phyloP scores from a whole-genome alignment of 2,113 vertebrate species.

The Thinocorus orbignyianus region DNA sequence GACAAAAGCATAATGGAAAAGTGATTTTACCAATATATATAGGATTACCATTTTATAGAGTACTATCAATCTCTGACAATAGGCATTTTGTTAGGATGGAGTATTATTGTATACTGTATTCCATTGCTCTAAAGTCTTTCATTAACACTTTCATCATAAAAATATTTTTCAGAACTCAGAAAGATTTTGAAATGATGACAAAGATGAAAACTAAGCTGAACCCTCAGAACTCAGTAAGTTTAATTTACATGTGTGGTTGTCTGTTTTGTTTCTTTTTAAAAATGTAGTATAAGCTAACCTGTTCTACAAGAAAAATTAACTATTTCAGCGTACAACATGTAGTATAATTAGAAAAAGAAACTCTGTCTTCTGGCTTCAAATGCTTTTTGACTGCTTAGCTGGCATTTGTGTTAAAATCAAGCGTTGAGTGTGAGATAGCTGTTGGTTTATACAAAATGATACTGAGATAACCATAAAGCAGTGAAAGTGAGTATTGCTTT shows the following conservation, averaged over 20 bases:
- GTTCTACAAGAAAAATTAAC: neutral
- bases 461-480: neutral
- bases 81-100: neutral
- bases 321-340: neutral
- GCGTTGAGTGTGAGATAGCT: neutral
- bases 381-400: neutral
- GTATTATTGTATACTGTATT: neutral
- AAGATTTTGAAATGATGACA: conserved; percentile 92
- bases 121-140: neutral
- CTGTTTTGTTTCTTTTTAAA: neutral
- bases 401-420: neutral
- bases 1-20: neutral
- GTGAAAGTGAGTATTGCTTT: neutral
- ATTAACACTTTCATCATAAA: neutral
- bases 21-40: neutral
- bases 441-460: neutral
- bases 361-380: neutral
- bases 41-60: neutral
- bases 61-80: neutral
- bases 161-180: conserved; percentile 80
- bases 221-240: conserved; percentile 86
- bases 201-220: conserved; percentile 90
- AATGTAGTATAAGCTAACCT: neutral
- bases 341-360: neutral
- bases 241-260: neutral